A percentile compares a stretch with the other conserved stretches of the same genome.
These are phyloP conservation scores for Psittacula echo DNA, from an alignment of 2,797 vertebrate genomes.

Conservation along the genomic window DNA sequence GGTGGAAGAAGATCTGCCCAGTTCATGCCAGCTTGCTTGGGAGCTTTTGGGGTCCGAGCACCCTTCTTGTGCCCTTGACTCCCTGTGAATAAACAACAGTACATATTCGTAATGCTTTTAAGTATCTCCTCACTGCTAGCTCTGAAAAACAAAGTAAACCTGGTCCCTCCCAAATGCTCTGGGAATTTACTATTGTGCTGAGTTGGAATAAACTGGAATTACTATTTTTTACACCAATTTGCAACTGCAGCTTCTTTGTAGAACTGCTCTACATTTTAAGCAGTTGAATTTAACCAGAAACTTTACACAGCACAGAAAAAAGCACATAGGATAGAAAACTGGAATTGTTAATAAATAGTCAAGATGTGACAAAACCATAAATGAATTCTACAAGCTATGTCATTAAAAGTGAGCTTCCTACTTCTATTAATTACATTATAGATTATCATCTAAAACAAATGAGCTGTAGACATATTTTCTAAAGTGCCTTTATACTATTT, in stretches of 20 bases:
- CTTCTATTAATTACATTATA: slow-evolving; percentile 88
- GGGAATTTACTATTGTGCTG: neutral
- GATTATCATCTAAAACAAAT: slow-evolving; percentile 91
- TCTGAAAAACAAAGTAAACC: neutral
- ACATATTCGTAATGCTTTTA: neutral
- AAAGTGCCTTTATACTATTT: slow-evolving; percentile 84
- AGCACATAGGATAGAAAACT: neutral
- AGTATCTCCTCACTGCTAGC: neutral
- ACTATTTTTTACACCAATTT: neutral
- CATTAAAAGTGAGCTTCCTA: slow-evolving; percentile 76
- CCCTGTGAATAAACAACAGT: slow-evolving; percentile 80
- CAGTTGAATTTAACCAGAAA: slow-evolving; percentile 33
- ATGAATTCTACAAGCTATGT: slow-evolving; percentile 75
- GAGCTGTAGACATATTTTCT: slow-evolving; percentile 87
- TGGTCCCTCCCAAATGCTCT: neutral
- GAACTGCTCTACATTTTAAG: neutral
- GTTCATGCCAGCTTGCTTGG: slow-evolving; percentile 95
- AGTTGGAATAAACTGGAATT: neutral
- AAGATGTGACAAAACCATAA: slow-evolving; percentile 70
- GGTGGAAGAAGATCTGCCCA: slow-evolving; percentile 97
- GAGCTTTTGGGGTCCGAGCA: slow-evolving; percentile 88
- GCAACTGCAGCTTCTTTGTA: neutral
- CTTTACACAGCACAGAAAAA: neutral
- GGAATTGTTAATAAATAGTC: slow-evolving; percentile 78
- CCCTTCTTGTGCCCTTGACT: slow-evolving; percentile 98